Conservation (phyloP, 2,888 invertebrate species). For the Eupithecia subumbrata region DNA sequence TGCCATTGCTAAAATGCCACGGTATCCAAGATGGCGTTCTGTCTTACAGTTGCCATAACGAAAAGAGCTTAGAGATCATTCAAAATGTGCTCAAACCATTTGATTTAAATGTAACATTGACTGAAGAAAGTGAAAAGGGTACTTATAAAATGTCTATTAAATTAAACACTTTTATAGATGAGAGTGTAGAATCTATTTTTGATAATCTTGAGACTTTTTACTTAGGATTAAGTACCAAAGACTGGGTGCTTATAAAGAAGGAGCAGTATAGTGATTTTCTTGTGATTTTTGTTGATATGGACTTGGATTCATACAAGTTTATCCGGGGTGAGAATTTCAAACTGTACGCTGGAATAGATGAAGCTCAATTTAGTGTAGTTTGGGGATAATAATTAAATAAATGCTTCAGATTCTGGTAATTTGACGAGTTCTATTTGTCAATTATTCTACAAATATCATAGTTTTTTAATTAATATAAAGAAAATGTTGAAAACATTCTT, state of each 20-base stretch:
- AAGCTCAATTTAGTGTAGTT: constrained; percentile 53
- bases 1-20: constrained; percentile 62
- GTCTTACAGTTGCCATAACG: constrained; percentile 60
- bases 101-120: constrained; percentile 17
- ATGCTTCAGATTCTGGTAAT: background rate
- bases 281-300: constrained; percentile 50
- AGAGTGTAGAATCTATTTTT: constrained; percentile 48
- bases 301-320: constrained; percentile 53
- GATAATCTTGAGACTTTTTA: constrained; percentile 59
- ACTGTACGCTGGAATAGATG: constrained; percentile 62
- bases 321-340: constrained; percentile 52
- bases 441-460: background rate
- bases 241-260: constrained; percentile 53
- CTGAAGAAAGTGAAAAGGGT: background rate
- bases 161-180: constrained; percentile 50
- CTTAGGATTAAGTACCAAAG: constrained; percentile 48
- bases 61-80: constrained; percentile 44
- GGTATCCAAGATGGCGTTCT: constrained; percentile 60
- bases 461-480: no score
- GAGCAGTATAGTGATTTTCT: constrained; percentile 39
- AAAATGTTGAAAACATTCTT: no score
- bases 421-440: background rate
- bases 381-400: constrained; percentile 42
- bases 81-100: constrained; percentile 18
- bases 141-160: constrained; percentile 50